Evolutionary conservation across 2,113 vertebrate genomes (phyloP), one percentile per base, ranked within the genome.

Genomic region (Entelurus aequoreus): DNA sequence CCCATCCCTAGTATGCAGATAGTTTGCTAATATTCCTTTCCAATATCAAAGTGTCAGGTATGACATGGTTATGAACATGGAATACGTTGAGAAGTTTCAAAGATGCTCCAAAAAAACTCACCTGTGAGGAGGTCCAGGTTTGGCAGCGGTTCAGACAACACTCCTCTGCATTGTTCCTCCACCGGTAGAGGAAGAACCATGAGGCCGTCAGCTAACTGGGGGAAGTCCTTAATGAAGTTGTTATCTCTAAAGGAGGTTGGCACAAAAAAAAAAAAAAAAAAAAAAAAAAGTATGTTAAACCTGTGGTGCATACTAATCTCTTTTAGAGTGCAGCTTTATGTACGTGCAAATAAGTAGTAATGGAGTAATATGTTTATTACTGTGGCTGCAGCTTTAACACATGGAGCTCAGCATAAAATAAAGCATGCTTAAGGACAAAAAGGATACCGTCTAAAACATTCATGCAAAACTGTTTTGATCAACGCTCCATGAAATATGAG

Each of bases 211-310:
- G 97, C 96, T 59, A 99, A 86, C 86, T 99, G 97, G 0, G 97
- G 95, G 44, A 99, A 99, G 74, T 98, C 97, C 86, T 98, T 98
- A 80, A 99, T 97, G 86, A 96, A 98, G 86, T 99, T 99, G 77
- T 98, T 98, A 86, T 98, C 97, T 84, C 96, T 99, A 37, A 5
- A 63, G 46, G 44, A 4, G 50, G 40, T 69, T 19, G 16, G 28
- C 47, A 44, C 49, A 5, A 62, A 11, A 61, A 15, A 47, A 6
- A 66, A 44, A 53, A 5, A 60, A 11, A 61, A 14, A 46, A 8
- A 66, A 5, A 47, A 8, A 60, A n/a, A n/a, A n/a, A n/a, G n/a
- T n/a, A n/a, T n/a, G 11, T 49, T 61, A 37, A 36, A 48, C 35
- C 59, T 49, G 28, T 6, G 5, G 5, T 6, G 54, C 54, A 44